Evolutionary conservation across 2,888 invertebrate species (phyloP).

Genomic region (Congeria kusceri): DNA sequence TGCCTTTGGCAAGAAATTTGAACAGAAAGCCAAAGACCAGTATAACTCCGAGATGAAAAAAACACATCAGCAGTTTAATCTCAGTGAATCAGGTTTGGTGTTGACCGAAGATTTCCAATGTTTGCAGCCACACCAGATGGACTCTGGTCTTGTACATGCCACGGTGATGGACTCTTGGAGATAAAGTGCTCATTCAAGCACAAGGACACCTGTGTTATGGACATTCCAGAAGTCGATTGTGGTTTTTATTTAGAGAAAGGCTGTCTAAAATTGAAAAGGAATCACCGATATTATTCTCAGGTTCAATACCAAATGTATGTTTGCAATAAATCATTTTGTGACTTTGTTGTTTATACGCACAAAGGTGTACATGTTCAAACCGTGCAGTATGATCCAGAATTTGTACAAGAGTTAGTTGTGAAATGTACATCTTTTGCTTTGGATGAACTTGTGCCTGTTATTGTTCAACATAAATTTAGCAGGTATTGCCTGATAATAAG

Average conservation of each 20-base stretch:
- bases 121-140: slow-evolving; percentile 25
- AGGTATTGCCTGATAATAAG: too few relatives aligned
- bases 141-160: slow-evolving; percentile 13
- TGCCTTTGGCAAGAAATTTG: too few relatives aligned
- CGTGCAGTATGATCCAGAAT: too few relatives aligned
- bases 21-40: too few relatives aligned
- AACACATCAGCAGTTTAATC: too few relatives aligned
- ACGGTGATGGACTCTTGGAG: slow-evolving; percentile 11
- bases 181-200: slow-evolving; percentile 20
- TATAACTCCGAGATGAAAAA: too few relatives aligned
- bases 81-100: too few relatives aligned
- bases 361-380: neutral
- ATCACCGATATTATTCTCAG: neutral
- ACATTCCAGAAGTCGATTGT: slow-evolving; percentile 4
- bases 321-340: neutral
- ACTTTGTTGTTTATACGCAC: neutral
- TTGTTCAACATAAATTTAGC: too few relatives aligned
- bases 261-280: neutral
- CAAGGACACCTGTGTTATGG: slow-evolving; percentile 1
- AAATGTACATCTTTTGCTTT: too few relatives aligned
- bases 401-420: too few relatives aligned
- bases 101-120: slow-evolving; percentile 7
- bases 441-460: too few relatives aligned
- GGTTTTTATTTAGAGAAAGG: slow-evolving; percentile 11
- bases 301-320: slow-evolving; percentile 2